Evolutionary conservation across 2,888 invertebrate genomes (phyloP).

Genomic region (Orthosia cruda): DNA sequence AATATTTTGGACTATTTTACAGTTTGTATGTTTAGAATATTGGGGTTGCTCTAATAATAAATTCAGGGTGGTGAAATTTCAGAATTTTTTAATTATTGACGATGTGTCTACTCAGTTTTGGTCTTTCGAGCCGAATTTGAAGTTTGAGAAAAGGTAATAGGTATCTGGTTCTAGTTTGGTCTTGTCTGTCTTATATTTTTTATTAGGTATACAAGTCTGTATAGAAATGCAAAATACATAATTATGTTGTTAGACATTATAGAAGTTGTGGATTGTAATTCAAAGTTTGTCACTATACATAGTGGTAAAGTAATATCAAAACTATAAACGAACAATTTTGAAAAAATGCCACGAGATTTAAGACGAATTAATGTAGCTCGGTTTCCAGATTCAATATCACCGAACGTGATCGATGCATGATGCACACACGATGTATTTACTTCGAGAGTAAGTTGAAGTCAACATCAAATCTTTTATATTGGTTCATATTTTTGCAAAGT

Average conservation of each 20-base stretch:
- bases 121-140: not conserved
- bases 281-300: not conserved
- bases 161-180: too few relatives aligned
- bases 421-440: not conserved
- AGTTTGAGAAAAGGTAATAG: not conserved
- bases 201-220: not conserved
- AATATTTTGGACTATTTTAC: constrained; percentile 31
- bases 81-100: not conserved
- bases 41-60: constrained; percentile 22
- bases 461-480: not conserved
- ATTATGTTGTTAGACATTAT: not conserved
- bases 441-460: not conserved
- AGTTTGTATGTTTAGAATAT: constrained; percentile 30
- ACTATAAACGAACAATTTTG: constrained; percentile 28
- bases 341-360: constrained; percentile 18
- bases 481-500: not conserved
- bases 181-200: too few relatives aligned
- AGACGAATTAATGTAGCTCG: constrained; percentile 16
- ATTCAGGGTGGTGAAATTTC: constrained; percentile 14
- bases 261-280: not conserved
- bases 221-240: not conserved
- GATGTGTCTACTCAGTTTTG: not conserved
- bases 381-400: constrained; percentile 30
- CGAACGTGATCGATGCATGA: not conserved
- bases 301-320: not conserved